Percentiles rank a stretch among this genome's conserved stretches.
These are phyloP conservation scores for Nyctibius bracteatus DNA, from an alignment of 2,113 vertebrate species.

Conservation along the genomic window DNA sequence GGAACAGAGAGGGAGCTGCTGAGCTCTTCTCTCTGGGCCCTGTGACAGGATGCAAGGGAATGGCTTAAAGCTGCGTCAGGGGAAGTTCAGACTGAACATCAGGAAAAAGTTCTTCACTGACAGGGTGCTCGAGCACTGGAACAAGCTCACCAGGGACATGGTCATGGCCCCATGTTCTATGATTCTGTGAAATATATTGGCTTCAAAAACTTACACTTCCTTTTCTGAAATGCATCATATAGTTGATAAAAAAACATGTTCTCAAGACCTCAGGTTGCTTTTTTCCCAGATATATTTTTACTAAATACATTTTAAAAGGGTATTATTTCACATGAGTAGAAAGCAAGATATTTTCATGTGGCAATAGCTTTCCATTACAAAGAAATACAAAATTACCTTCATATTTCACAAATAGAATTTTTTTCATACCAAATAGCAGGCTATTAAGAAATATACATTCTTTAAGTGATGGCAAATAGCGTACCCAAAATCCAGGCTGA, in stretches of 20 bases:
- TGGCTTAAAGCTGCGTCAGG: background rate
- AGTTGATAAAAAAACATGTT: background rate
- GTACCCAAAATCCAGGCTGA: background rate
- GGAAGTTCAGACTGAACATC: background rate
- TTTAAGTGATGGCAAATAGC: background rate
- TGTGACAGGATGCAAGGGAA: fast-evolving
- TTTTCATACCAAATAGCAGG: background rate
- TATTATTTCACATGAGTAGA: background rate
- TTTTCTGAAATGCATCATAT: background rate
- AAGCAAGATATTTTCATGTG: background rate
- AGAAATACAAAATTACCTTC: background rate
- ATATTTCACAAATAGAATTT: background rate
- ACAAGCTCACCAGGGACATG: background rate
- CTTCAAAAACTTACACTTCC: background rate
- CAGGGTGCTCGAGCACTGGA: background rate
- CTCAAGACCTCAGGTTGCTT: background rate
- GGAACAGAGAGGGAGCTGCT: background rate
- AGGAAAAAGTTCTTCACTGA: background rate
- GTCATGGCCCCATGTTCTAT: background rate
- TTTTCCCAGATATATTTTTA: background rate
- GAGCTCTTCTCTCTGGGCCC: background rate
- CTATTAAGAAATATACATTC: background rate
- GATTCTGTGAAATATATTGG: background rate
- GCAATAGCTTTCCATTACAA: background rate
- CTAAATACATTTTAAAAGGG: background rate